Base-by-base conservation (phyloP, 2,888 invertebrate species). In the Microdon myrmicae region DNA sequence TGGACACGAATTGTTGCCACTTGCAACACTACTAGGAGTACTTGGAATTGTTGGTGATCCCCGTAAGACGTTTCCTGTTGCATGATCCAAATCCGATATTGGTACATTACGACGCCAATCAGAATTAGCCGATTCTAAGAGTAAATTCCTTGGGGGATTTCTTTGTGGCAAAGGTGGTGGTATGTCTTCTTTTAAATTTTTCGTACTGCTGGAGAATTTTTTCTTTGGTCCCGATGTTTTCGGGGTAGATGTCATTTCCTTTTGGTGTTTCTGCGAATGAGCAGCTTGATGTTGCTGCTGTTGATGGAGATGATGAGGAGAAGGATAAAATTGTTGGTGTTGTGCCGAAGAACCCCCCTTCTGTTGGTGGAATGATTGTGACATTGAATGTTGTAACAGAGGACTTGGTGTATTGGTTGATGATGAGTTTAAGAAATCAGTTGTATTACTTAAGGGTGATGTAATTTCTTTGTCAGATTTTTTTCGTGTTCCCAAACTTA, bases 151-250 rank as follows among this genome's bases (percentile, higher is more conserved):
- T 23, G 76, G 75, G 20, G 75, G 81, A 73, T 83, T 83, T 55
- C 84, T 77, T 73, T 83, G 83, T 23, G 84, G 84, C 61, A 84
- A 73, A 20, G 84, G 84, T 14, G 84, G 84, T 58, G 84, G 84
- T 47, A 74, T 68, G 44, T 76, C 76, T 35, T 74, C 74, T 60
- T 77, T 79, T 5, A 75, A 55, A 58, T 74, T 77, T 61, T 76
- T 74, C 16, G 76, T 60, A 44, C 72, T 73, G 9, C 74, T 72
- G 3, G 72, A 69, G 64, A 76, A 78, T 68, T 78, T 77, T 35
- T 74, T 77, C 67, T 79, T 79, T 12, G 70, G 56, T 9, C 64
- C 68, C 2, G 72, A 67, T 0, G 71, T 59, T 43, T 76, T 74
- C 10, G 77, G 68, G 9, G 75, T 71, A 19, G 9, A 37, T 22